Evolutionary conservation across 2,888 invertebrate species (phyloP), one percentile per base, ranked within the genome.

Genomic region (Dorcus parallelipipedus): DNA sequence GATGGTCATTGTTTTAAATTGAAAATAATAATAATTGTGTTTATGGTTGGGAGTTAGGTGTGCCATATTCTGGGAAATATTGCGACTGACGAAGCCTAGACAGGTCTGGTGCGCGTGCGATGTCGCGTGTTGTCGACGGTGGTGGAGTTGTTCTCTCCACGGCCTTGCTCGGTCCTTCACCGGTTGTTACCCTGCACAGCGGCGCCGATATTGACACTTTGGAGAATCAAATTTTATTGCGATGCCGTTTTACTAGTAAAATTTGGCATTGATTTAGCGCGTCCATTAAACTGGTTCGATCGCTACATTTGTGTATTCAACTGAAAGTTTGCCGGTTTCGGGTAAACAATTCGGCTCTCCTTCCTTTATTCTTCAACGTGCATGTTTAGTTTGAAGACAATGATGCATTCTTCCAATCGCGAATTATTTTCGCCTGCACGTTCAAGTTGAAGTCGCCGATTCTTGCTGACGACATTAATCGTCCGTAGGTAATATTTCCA

Each of bases 91-190:
- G 50, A 48, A 33, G 14, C 17, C 45, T 33, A 55, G 56, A 55
- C 52, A 43, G 49, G 50, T 48, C 48, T 47, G 42, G 56, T 56
- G 51, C 60, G 61, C 54, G 61, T 51, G 55, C 58, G 58, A 54
- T 51, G 56, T 60, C 59, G 60, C 61, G 59, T 61, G 60, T 47
- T 58, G 51, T 64, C 54, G 52, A 40, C 48, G 55, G 59, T 59
- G 58, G 53, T 58, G 58, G 38, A 49, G 49, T 23, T 55, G 38
- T 52, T 49, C 49, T 41, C 54, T 38, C 52, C 49, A 42, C 63
- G 65, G 62, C 65, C 65, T 65, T 65, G 65, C 54, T 57, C 62
- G 68, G 68, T 67, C 68, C 66, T 68, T 68, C 68, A 68, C 68
- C 68, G 68, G 68, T 68, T 68, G 67, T 68, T 68, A 65, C 64